Evolutionary conservation across 1,140 invertebrate genomes (phyloP).

Genomic region (Neodiprion fabricii): DNA sequence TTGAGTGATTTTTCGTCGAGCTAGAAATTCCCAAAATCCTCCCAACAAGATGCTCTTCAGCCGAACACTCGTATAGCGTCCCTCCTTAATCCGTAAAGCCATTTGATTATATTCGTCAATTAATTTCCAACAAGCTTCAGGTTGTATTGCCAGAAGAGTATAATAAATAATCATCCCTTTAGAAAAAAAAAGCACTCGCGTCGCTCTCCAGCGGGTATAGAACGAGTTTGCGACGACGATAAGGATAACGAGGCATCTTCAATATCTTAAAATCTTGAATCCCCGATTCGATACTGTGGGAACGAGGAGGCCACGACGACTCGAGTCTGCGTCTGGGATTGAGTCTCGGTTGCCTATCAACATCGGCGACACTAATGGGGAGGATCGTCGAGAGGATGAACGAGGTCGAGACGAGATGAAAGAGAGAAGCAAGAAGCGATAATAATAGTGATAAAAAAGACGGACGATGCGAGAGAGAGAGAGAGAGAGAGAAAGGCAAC

Average conservation of each 20-base stretch:
- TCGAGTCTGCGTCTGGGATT: background rate
- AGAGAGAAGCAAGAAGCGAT: too few relatives aligned
- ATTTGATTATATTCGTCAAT: too few relatives aligned
- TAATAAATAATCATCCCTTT: background rate
- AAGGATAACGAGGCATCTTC: constrained; percentile 1
- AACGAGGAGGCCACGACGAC: background rate
- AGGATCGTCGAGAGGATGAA: background rate
- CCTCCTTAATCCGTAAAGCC: too few relatives aligned
- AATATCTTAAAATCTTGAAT: background rate
- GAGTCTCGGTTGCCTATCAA: background rate
- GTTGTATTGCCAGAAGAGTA: background rate
- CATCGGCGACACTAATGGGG: constrained; percentile 1
- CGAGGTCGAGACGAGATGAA: background rate
- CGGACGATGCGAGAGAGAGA: too few relatives aligned
- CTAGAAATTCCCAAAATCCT: too few relatives aligned
- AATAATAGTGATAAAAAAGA: too few relatives aligned
- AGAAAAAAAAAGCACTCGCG: background rate
- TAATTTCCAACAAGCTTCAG: too few relatives aligned
- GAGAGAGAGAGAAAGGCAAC: too few relatives aligned
- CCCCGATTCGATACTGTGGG: background rate
- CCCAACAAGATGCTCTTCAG: too few relatives aligned
- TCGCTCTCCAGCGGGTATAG: background rate
- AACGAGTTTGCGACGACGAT: constrained; percentile 1
- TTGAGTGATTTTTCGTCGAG: too few relatives aligned
- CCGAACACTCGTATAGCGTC: too few relatives aligned